A percentile compares a stretch with the other conserved stretches of the same genome.
These are phyloP conservation scores for Sitta carolinensis DNA, from an alignment of 2,797 vertebrate species.

Conservation along the genomic window DNA sequence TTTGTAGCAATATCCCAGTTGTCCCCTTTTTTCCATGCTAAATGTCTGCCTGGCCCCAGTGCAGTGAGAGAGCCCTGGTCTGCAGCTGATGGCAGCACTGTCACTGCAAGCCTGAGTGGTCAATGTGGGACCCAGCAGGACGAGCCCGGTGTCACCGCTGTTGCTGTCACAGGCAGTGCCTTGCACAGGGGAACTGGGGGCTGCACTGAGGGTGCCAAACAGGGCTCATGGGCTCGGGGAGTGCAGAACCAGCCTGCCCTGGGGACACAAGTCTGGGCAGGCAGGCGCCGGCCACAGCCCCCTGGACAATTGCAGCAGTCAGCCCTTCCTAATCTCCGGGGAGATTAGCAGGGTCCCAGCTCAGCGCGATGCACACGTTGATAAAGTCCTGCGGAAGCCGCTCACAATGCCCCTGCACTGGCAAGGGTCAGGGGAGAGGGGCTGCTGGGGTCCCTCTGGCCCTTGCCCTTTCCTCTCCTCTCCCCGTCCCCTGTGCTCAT, in stretches of 20 bases:
- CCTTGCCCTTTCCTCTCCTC: neutral
- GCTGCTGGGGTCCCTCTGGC: neutral
- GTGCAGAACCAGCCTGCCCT: neutral
- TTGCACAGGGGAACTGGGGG: accelerated
- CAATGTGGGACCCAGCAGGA: neutral
- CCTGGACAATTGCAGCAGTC: neutral
- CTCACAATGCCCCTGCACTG: neutral
- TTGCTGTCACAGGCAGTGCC: neutral
- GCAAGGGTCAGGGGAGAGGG: neutral
- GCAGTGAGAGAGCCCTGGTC: neutral
- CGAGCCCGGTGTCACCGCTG: accelerated
- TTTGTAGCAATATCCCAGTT: neutral
- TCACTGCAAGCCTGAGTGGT: accelerated
- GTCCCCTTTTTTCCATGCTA: neutral
- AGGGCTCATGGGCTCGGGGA: neutral
- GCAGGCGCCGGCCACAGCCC: accelerated
- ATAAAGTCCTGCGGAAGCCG: neutral
- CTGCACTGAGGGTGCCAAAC: neutral
- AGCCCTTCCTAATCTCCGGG: constrained; percentile 44
- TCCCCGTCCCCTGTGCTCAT: neutral
- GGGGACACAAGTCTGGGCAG: neutral
- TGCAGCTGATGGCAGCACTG: neutral
- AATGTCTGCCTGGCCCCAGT: neutral
- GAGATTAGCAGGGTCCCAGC: constrained; percentile 55
- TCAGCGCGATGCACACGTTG: constrained; percentile 4